phyloP scores from a whole-genome alignment of 2,888 invertebrate species.

The Piscicola geometra region DNA sequence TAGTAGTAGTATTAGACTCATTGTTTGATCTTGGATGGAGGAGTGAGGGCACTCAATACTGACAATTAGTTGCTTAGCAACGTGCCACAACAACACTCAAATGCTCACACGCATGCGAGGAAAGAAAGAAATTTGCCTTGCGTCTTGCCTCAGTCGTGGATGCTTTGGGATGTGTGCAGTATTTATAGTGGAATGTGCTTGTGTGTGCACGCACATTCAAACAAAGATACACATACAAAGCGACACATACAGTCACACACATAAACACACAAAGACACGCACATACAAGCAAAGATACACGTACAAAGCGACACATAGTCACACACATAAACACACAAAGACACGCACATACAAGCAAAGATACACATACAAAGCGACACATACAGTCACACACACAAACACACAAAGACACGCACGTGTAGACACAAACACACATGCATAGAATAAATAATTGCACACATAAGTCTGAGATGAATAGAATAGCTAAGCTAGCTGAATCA shows the following conservation, averaged over 20 bases:
- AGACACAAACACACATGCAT: slow-evolving; percentile 22
- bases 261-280: not conserved
- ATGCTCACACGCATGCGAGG: slow-evolving; percentile 6
- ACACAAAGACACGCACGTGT: slow-evolving; percentile 7
- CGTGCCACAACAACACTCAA: slow-evolving; percentile 15
- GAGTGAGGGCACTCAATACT: no score
- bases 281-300: slow-evolving; percentile 12
- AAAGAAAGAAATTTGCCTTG: no score
- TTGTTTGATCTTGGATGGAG: no score
- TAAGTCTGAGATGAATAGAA: not conserved
- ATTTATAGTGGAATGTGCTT: not conserved
- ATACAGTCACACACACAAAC: slow-evolving; percentile 22
- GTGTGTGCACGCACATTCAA: not conserved
- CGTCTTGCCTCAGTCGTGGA: no score
- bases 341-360: not conserved
- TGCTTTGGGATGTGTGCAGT: no score
- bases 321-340: slow-evolving; percentile 21
- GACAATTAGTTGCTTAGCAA: no score
- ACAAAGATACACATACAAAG: slow-evolving; percentile 5
- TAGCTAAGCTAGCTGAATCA: no score
- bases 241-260: not conserved
- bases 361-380: slow-evolving; percentile 14
- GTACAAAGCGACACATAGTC: not conserved
- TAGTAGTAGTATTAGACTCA: slow-evolving; percentile 27
- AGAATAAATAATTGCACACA: no score